These are phyloP conservation scores for Alloplasta piceator DNA, from an alignment of 2,888 invertebrate species.

Conservation along the genomic window DNA sequence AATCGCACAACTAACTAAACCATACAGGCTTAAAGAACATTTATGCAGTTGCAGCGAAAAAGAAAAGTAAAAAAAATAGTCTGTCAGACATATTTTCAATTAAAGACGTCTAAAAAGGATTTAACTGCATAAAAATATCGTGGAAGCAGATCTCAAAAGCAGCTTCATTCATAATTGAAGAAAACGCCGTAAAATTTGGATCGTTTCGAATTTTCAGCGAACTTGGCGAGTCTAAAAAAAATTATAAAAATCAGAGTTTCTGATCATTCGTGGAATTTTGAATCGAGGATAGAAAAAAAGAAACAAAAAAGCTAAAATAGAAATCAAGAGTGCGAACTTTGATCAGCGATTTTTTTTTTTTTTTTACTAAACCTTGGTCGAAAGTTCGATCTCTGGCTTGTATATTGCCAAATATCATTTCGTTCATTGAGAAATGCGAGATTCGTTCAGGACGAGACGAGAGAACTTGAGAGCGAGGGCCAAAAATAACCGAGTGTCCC, in stretches of 20 bases:
- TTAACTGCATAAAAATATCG: too few relatives aligned
- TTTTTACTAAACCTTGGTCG: not conserved
- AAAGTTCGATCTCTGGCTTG: not conserved
- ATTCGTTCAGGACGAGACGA: conserved; percentile 28
- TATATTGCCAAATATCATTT: conserved; percentile 14
- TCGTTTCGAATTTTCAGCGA: too few relatives aligned
- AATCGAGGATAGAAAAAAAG: too few relatives aligned
- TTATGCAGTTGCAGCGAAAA: conserved; percentile 7
- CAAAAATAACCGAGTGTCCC: conserved; percentile 50
- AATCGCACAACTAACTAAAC: conserved; percentile 22
- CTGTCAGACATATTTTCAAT: too few relatives aligned
- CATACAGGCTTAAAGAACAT: conserved; percentile 4
- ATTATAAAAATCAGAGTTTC: too few relatives aligned
- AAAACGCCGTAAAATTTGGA: too few relatives aligned
- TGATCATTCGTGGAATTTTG: too few relatives aligned
- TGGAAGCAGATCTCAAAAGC: too few relatives aligned
- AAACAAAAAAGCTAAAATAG: too few relatives aligned
- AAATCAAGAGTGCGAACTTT: not conserved
- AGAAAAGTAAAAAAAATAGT: not conserved
- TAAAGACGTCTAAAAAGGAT: too few relatives aligned
- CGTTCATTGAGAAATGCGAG: conserved; percentile 35
- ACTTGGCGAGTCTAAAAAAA: too few relatives aligned
- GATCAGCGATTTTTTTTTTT: not conserved
- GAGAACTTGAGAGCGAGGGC: conserved; percentile 12
- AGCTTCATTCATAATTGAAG: too few relatives aligned